phyloP scores from a whole-genome alignment of 2,888 invertebrate genomes.

The Scaptomyza polygonia region DNA sequence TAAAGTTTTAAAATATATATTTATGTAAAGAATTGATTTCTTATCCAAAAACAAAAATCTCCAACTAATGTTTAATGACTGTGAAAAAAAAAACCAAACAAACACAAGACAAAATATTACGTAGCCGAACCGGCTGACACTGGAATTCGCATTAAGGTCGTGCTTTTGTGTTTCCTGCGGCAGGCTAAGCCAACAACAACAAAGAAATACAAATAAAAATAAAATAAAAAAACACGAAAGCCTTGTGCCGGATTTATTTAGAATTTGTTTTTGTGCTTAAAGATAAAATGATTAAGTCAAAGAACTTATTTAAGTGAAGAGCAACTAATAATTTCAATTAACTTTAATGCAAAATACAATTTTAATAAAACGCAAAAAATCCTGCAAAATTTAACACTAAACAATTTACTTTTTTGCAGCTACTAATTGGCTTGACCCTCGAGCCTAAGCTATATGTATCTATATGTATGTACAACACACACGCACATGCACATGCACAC shows the following conservation, averaged over 20 bases:
- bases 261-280: conserved; percentile 1
- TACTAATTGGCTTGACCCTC: conserved; percentile 23
- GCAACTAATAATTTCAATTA: no score
- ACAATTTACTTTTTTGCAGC: conserved; percentile 42
- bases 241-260: conserved; percentile 8
- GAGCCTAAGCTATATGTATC: conserved; percentile 48
- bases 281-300: conserved; percentile 18
- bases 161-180: conserved; percentile 23
- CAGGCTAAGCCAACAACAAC: conserved; percentile 16
- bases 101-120: conserved; percentile 38
- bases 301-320: no score
- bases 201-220: not conserved
- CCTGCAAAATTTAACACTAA: not conserved
- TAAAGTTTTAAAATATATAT: not conserved
- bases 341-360: no score
- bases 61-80: conserved; percentile 42
- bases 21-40: conserved; percentile 35
- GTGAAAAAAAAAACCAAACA: conserved; percentile 4
- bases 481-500: no score
- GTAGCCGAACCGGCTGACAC: conserved; percentile 43
- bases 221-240: not conserved
- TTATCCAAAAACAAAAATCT: not conserved
- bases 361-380: not conserved
- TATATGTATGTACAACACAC: conserved; percentile 61
- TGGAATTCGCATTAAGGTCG: conserved; percentile 35